Base-by-base conservation (phyloP, 2,113 vertebrate genomes). In the Panurus biarmicus region DNA sequence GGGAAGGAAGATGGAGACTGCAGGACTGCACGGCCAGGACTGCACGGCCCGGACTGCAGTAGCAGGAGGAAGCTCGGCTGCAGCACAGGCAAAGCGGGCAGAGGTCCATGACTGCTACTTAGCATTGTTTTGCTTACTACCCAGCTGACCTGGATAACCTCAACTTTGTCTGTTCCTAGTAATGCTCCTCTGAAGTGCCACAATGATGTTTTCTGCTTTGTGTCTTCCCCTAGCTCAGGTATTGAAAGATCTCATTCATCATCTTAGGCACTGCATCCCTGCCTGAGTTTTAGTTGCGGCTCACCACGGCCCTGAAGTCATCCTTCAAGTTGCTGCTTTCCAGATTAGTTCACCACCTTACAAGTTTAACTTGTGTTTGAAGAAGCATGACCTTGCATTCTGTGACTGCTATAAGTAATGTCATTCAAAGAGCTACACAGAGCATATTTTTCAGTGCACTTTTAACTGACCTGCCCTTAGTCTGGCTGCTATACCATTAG, bases 291-390 rank as follows among this genome's bases (percentile, higher is more conserved):
- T 51, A 85, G 50, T 1, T 90, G 88, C 0, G 4, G 75, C 58
- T 87, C 66, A 60, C 61, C 4, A 0, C 12, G 28, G 64, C 77
- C 78, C 70, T 66, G 47, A 90, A 94, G 87, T 91, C 74, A 79
- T 91, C 84, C 85, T 90, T 94, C 87, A 93, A 93, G 78, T 95
- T 22, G 1, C 35, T 80, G 78, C 78, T 95, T 93, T 93, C 71
- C 78, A 67, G 64, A 74, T 89, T 87, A 80, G 85, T 80, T 94
- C 62, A 62, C 70, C 70, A 87, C 65, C 20, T 69, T 82, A 58
- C 64, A 70, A 89, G 58, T 89, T 75, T 91, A 95, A 89, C 84
- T 82, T 77, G 87, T 87, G 36, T 83, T 62, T 89, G 87, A 85
- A 66, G 87, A 79, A 91, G 24, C 75, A 24, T 80, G 87, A 77